Conservation (phyloP, 2,797 vertebrate species). For the Crenuchus spilurus region DNA sequence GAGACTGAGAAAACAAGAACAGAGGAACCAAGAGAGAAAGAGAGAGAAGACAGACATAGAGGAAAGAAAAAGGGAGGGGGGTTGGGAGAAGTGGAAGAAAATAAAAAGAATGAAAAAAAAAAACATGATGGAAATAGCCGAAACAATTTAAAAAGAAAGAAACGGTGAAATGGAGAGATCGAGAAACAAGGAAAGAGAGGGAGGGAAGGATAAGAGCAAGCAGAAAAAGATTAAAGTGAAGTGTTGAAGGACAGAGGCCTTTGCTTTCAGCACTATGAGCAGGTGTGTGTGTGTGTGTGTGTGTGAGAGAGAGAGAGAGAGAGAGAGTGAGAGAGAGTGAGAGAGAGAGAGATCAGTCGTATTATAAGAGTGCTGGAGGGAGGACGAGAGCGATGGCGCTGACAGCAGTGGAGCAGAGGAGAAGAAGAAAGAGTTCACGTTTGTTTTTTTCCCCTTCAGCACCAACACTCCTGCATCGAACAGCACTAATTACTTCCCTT, state of each 20-base stretch:
- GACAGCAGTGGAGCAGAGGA: not conserved
- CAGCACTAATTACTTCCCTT: conserved; percentile 15
- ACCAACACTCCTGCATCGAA: conserved; percentile 5
- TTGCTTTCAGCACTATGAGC: not conserved
- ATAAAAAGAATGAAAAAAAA: not conserved
- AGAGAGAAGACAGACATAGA: not conserved
- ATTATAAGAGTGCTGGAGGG: conserved; percentile 5
- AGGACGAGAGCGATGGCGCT: conserved; percentile 7
- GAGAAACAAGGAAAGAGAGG: conserved; percentile 4
- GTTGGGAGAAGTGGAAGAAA: not conserved
- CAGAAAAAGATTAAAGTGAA: conserved; percentile 5
- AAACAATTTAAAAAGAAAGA: not conserved
- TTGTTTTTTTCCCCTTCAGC: conserved; percentile 21
- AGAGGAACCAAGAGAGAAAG: not conserved
- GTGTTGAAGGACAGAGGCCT: conserved; percentile 30
- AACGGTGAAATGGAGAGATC: not conserved
- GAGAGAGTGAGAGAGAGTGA: not conserved
- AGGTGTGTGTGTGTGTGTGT: not conserved
- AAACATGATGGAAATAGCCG: not conserved
- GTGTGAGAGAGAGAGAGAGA: not conserved
- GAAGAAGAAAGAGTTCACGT: not conserved
- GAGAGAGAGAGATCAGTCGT: not conserved
- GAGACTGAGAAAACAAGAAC: not conserved
- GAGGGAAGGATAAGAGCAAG: not conserved
- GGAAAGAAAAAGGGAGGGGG: not conserved